Percentiles rank a stretch among this genome's conserved stretches.
These are phyloP conservation scores for Hemibagrus guttatus DNA, from an alignment of 2,797 vertebrate genomes.

Conservation along the genomic window DNA sequence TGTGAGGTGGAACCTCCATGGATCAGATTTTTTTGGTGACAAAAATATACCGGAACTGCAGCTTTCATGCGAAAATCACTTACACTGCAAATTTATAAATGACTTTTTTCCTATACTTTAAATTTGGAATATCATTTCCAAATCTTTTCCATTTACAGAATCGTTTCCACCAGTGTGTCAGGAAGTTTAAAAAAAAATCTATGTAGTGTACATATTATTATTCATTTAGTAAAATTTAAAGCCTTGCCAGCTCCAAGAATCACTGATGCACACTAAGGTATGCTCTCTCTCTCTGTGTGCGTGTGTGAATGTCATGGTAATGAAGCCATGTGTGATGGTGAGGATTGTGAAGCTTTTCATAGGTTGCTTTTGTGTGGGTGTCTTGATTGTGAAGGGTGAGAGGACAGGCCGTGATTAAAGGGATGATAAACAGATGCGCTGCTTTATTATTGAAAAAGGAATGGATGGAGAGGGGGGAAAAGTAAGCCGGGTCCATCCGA, in stretches of 20 bases:
- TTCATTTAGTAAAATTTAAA: background rate
- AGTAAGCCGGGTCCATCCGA: background rate
- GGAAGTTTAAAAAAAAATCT: background rate
- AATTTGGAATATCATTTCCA: too few species aligned
- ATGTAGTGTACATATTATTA: background rate
- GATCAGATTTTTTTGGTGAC: too few species aligned
- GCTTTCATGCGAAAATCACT: too few species aligned
- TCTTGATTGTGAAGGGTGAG: constrained; percentile 20
- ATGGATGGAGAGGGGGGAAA: background rate
- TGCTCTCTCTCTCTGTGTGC: background rate
- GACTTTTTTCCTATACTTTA: too few species aligned
- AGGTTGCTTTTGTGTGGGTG: constrained; percentile 20
- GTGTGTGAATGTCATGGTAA: background rate
- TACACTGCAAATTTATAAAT: too few species aligned
- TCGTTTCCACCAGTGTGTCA: too few species aligned
- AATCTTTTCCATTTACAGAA: background rate
- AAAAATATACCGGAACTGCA: too few species aligned
- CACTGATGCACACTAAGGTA: background rate
- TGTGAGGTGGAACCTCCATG: too few species aligned
- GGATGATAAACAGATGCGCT: constrained; percentile 9
- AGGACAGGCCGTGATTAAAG: constrained; percentile 38
- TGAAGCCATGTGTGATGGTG: background rate
- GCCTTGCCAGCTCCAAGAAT: background rate
- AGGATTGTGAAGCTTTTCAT: background rate
- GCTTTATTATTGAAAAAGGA: background rate